Percentiles rank a stretch among this genome's conserved stretches.
Evolutionary conservation across 2,888 invertebrate species (phyloP).

Genomic region (Mellilla xanthometata): DNA sequence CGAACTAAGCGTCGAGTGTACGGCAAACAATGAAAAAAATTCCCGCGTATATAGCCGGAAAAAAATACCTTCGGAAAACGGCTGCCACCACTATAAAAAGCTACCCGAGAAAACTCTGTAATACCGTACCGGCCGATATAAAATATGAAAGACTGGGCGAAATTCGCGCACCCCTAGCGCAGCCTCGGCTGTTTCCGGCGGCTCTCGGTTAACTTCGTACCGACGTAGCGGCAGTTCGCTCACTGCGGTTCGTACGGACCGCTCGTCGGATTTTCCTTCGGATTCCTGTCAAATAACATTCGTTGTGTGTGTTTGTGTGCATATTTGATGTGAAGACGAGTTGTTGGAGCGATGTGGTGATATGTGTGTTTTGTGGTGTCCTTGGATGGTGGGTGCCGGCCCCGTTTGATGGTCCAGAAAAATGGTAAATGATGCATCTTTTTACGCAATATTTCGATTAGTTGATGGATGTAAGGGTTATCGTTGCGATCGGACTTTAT

Average conservation of each 20-base stretch:
- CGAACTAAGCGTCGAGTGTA: conserved; percentile 55
- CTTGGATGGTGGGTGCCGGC: conserved; percentile 39
- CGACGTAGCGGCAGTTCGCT: conserved; percentile 73
- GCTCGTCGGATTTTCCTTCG: conserved; percentile 29
- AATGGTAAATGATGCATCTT: conserved; percentile 68
- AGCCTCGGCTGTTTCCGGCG: conserved; percentile 53
- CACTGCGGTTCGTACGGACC: conserved; percentile 40
- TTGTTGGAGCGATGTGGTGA: conserved; percentile 50
- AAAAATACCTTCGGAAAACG: conserved; percentile 67
- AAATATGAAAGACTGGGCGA: conserved; percentile 80
- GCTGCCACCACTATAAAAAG: conserved; percentile 71
- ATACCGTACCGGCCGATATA: conserved; percentile 76
- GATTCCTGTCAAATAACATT: conserved; percentile 38
- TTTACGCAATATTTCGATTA: conserved; percentile 48
- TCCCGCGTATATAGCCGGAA: no score
- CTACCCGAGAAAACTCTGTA: conserved; percentile 76
- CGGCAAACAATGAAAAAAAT: conserved; percentile 70
- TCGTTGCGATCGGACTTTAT: conserved; percentile 38
- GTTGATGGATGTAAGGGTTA: conserved; percentile 42
- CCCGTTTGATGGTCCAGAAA: conserved; percentile 67
- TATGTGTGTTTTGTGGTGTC: conserved; percentile 62
- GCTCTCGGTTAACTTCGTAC: conserved; percentile 52
- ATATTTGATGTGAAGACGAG: conserved; percentile 40
- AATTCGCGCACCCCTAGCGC: conserved; percentile 61
- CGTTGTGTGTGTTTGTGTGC: conserved; percentile 64